Evolutionary conservation across 2,113 vertebrate species (phyloP).

Genomic region (Tetrao urogallus): DNA sequence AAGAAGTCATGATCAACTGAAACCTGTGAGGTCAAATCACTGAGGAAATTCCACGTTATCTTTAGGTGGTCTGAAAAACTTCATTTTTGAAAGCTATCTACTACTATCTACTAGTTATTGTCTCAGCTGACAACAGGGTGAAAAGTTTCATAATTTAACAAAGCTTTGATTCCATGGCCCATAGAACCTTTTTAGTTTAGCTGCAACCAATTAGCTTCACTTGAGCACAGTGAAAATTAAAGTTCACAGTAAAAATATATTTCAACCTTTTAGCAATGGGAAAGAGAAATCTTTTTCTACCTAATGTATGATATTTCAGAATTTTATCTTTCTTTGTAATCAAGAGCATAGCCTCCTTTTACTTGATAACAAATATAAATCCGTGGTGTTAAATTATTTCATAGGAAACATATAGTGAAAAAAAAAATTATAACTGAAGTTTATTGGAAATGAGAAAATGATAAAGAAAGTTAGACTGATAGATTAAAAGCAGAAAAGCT

Average conservation of each 20-base stretch:
- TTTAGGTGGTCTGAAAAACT: neutral
- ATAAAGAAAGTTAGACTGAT: neutral
- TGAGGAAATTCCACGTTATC: neutral
- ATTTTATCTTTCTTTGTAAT: neutral
- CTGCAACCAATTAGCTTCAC: neutral
- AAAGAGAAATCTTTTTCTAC: neutral
- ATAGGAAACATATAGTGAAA: conserved; percentile 10
- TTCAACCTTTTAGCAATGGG: neutral
- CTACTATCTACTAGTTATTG: neutral
- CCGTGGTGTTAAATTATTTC: neutral
- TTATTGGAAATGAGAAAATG: conserved; percentile 21
- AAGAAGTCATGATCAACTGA: neutral
- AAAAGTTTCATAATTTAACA: neutral
- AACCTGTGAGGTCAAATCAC: neutral
- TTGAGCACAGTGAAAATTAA: neutral
- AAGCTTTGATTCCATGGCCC: neutral
- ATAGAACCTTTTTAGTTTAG: neutral
- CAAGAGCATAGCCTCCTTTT: neutral
- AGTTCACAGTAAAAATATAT: neutral
- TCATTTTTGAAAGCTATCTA: neutral
- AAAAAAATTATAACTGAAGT: neutral
- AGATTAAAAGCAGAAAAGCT: conserved; percentile 27
- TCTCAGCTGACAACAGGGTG: neutral
- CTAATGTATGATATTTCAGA: neutral
- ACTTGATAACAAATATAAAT: neutral